Base-by-base conservation (phyloP, 2,888 invertebrate species). In the Chymomyza procnemis region DNA sequence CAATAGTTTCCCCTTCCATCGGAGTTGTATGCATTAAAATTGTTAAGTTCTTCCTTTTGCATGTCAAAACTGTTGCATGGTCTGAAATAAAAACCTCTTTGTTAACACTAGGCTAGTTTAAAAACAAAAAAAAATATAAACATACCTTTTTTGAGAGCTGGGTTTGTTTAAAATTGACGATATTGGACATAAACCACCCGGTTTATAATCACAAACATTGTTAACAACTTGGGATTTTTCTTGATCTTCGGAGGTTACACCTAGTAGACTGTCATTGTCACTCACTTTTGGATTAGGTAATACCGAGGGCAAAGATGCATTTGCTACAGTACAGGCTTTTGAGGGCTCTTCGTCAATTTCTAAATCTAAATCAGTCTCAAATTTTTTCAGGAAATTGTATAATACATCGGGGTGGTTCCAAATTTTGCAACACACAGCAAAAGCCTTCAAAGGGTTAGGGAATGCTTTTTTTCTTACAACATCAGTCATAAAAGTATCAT, bases 381-480 rank as follows among this genome's bases (percentile, higher is more conserved):
- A 93, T 89, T 97, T 97, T 87, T 94, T 95, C 66, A 97, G 90
- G 88, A 97, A 97, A 88, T 97, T 95, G 89, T 96, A 97, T 30
- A 97, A 90, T 18, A 97, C 96, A 89, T 97, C 97, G 0, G 97
- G 97, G 91, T 97, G 97, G 89, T 97, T 97, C 97, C 97, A 97
- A 80, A 97, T 97, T 93, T 99, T 99, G 89, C 98, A 99, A 90
- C 99, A 99, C 66, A 99, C 98, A 19, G 99, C 97, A 91, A 99
- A 99, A 1, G 99, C 98, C 91, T 98, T 98, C 66, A 99, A 92
- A 0, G 99, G 99, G 92, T 99, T 99, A 30, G 97, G 96, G 64
- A 97, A 96, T 14, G 95, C 94, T 61, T 96, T 95, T 18, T 95
- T 95, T 22, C 96, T 93, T 0, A 97, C 96, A 1, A 97, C 96